Evolutionary conservation across 2,797 vertebrate genomes (phyloP).

Genomic region (Poeciliopsis turneri): DNA sequence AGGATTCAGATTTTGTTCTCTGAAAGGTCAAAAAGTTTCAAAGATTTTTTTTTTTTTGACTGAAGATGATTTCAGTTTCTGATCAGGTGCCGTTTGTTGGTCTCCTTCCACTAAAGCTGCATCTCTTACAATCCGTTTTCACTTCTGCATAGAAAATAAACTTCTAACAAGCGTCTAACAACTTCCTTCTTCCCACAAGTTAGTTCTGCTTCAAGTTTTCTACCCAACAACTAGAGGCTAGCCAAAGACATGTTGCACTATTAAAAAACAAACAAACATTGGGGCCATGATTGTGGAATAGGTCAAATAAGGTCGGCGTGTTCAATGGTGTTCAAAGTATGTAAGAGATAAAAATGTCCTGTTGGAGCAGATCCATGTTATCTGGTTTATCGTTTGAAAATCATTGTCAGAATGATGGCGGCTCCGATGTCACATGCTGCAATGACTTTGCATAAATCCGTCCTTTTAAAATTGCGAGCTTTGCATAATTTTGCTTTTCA

Average conservation of each 20-base stretch:
- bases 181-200: not conserved
- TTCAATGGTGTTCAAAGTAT: conserved; percentile 4
- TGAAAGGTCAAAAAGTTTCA: not conserved
- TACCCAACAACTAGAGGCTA: not conserved
- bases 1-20: not conserved
- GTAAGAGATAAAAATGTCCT: not conserved
- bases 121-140: not conserved
- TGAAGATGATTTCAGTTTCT: not conserved
- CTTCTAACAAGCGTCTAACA: not conserved
- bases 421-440: not conserved
- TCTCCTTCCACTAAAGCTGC: not conserved
- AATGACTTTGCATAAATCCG: conserved; percentile 19
- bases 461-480: too few relatives aligned
- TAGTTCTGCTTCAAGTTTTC: not conserved
- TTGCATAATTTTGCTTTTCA: conserved; percentile 11
- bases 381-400: not conserved
- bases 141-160: not conserved
- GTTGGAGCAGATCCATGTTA: not conserved
- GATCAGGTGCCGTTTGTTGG: not conserved
- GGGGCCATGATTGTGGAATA: not conserved
- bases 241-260: not conserved
- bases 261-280: not conserved
- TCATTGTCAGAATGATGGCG: not conserved
- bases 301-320: not conserved
- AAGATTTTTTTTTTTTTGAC: not conserved